phyloP scores from a whole-genome alignment of 2,113 vertebrate genomes.

The Paedocypris sp. region DNA sequence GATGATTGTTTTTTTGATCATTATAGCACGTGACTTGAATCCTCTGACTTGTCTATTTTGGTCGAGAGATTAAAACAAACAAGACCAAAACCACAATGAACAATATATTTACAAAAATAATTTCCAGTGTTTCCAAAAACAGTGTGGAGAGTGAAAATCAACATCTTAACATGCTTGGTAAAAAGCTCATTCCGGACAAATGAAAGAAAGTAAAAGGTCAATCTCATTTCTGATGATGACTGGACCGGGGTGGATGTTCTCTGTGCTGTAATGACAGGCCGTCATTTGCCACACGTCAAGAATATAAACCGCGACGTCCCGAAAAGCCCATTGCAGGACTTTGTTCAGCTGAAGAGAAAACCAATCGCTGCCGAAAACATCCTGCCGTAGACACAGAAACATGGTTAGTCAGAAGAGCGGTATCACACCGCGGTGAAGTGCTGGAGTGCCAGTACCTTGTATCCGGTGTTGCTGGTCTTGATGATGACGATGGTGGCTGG shows the following conservation, averaged over 20 bases:
- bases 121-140: too few relatives aligned
- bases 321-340: constrained; percentile 30
- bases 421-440: neutral
- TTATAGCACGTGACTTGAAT: too few relatives aligned
- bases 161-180: too few relatives aligned
- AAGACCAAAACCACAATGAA: too few relatives aligned
- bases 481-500: constrained; percentile 34
- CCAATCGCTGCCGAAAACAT: constrained; percentile 40
- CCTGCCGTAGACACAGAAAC: neutral
- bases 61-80: too few relatives aligned
- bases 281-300: constrained; percentile 48
- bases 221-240: constrained; percentile 37
- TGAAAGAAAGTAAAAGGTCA: constrained; percentile 40
- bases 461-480: constrained; percentile 42
- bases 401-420: neutral
- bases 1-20: too few relatives aligned
- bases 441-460: constrained; percentile 29
- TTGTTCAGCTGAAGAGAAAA: constrained; percentile 42
- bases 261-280: constrained; percentile 37
- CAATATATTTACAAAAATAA: too few relatives aligned
- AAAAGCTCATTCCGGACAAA: constrained; percentile 36
- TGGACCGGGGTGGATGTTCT: constrained; percentile 26
- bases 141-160: too few relatives aligned
- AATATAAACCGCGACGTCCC: constrained; percentile 32
- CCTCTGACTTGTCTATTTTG: too few relatives aligned